phyloP scores from a whole-genome alignment of 2,113 vertebrate genomes.

The Microtus pennsylvanicus region DNA sequence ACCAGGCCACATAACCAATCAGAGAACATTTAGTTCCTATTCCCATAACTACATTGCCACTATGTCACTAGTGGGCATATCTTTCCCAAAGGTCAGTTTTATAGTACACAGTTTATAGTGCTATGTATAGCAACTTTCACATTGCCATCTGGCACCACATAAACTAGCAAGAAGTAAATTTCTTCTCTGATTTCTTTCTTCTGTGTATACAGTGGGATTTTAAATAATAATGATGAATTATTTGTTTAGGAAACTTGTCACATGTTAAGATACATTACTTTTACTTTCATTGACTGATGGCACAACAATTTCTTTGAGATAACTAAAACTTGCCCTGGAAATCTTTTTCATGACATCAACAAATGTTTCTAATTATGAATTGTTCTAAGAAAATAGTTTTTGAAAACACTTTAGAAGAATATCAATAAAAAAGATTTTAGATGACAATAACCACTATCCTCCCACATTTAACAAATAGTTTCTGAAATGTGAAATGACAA shows the following conservation, averaged over 20 bases:
- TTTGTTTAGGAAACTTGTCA: constrained; percentile 1
- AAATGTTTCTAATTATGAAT: constrained; percentile 8
- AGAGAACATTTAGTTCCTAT: neutral
- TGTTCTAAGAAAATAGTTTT: constrained; percentile 18
- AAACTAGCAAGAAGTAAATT: neutral
- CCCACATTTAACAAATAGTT: constrained; percentile 36
- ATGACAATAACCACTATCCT: neutral
- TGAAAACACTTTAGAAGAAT: constrained; percentile 5
- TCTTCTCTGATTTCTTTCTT: neutral
- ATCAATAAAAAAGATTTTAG: constrained; percentile 26
- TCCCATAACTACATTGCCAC: neutral
- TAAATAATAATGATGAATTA: neutral
- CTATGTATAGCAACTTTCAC: neutral
- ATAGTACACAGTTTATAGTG: neutral
- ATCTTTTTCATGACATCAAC: constrained; percentile 28
- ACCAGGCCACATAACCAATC: neutral
- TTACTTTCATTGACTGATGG: neutral
- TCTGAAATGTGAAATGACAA: constrained; percentile 48
- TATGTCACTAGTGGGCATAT: neutral
- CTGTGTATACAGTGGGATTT: neutral
- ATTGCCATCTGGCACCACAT: neutral
- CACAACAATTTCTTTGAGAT: neutral
- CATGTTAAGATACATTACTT: neutral
- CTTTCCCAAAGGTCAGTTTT: neutral
- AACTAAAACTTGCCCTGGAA: constrained; percentile 41